phyloP scores from a whole-genome alignment of 1,140 invertebrate genomes.

The Coboldia fuscipes region DNA sequence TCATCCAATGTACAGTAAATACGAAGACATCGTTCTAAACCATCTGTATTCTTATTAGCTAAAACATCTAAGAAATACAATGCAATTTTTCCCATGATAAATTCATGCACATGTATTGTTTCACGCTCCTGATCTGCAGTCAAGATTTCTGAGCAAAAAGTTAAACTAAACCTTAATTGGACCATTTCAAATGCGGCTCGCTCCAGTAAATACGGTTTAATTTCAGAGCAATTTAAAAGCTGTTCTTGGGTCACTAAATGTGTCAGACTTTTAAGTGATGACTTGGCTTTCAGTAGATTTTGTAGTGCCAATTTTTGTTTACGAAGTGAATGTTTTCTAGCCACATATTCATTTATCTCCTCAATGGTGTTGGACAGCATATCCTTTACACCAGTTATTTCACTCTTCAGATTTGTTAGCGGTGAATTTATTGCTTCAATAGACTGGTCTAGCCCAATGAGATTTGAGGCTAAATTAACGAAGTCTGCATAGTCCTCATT shows the following conservation, averaged over 20 bases:
- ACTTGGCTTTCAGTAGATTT: conserved; percentile 13
- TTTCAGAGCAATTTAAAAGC: conserved; percentile 19
- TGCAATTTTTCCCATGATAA: conserved; percentile 32
- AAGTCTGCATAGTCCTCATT: conserved; percentile 96
- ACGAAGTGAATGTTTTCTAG: conserved; percentile 12
- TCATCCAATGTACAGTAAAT: conserved; percentile 44
- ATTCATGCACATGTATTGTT: conserved; percentile 27
- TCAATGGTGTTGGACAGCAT: conserved; percentile 12
- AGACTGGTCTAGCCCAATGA: conserved; percentile 75
- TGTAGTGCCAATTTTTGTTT: conserved; percentile 12
- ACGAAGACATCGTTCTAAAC: conserved; percentile 35
- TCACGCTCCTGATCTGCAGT: conserved; percentile 21
- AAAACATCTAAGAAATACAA: conserved; percentile 35
- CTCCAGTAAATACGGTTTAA: conserved; percentile 12
- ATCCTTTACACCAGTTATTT: conserved; percentile 39
- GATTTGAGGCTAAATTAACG: conserved; percentile 83
- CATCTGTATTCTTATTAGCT: conserved; percentile 26
- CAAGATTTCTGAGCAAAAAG: conserved; percentile 17
- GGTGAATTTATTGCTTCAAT: conserved; percentile 60
- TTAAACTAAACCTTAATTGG: conserved; percentile 14
- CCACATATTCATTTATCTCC: conserved; percentile 11
- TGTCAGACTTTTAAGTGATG: conserved; percentile 11
- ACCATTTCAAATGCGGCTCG: conserved; percentile 16
- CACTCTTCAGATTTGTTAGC: conserved; percentile 52
- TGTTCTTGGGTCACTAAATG: conserved; percentile 10